These are phyloP conservation scores for Busseola fusca DNA, from an alignment of 2,888 invertebrate species.

Conservation along the genomic window DNA sequence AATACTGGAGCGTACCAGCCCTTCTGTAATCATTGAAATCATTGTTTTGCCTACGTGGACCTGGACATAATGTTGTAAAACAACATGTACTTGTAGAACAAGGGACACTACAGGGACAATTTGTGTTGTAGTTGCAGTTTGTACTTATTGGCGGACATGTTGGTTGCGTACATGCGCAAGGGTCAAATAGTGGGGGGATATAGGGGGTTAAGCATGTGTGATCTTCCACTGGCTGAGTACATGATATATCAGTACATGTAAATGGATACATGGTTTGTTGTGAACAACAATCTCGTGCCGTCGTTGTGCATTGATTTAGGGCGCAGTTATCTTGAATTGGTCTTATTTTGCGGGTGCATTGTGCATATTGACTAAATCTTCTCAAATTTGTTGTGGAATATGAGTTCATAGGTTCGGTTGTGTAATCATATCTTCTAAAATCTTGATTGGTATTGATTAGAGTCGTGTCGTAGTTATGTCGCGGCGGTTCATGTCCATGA, in stretches of 20 bases:
- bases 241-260: conserved; percentile 40
- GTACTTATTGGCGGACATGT: conserved; percentile 53
- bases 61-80: conserved; percentile 53
- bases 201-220: conserved; percentile 30
- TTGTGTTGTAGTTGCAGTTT: conserved; percentile 44
- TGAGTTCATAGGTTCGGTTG: conserved; percentile 56
- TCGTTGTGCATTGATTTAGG: conserved; percentile 67
- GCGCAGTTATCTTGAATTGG: conserved; percentile 44
- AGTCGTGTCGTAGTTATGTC: conserved; percentile 45
- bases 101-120: conserved; percentile 60
- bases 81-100: conserved; percentile 31
- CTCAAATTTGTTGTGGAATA: conserved; percentile 61
- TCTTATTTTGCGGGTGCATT: conserved; percentile 71
- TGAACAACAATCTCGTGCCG: conserved; percentile 54
- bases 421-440: conserved; percentile 67
- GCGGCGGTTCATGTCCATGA: conserved; percentile 67
- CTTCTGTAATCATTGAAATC: conserved; percentile 60
- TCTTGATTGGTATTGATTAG: conserved; percentile 61
- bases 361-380: conserved; percentile 61
- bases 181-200: conserved; percentile 38
- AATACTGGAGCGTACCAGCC: conserved; percentile 65
- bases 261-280: conserved; percentile 42
- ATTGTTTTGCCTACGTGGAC: conserved; percentile 56
- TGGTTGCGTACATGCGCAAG: conserved; percentile 69
- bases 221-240: conserved; percentile 43